Percentiles rank a stretch among this genome's conserved stretches.
These are phyloP conservation scores for Sebastes hubbsi DNA, from an alignment of 2,797 vertebrate species.

Conservation along the genomic window DNA sequence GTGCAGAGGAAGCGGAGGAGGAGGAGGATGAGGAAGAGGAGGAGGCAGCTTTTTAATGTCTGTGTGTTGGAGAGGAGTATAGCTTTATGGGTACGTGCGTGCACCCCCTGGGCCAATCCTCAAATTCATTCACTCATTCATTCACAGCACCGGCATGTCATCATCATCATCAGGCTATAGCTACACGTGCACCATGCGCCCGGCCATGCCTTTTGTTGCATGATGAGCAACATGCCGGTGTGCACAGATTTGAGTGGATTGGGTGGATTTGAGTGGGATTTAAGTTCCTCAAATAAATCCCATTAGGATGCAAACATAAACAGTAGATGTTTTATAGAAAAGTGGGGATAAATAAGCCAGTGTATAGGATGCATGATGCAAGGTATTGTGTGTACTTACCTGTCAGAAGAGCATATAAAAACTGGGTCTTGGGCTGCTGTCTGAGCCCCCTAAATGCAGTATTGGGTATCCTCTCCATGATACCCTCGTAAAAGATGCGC, in stretches of 20 bases:
- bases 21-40: neutral
- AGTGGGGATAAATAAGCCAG: neutral
- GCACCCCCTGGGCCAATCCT: constrained; percentile 62
- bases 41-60: no score
- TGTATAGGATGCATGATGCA: neutral
- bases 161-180: constrained; percentile 9
- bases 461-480: constrained; percentile 96
- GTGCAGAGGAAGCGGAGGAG: constrained; percentile 25
- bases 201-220: constrained; percentile 75
- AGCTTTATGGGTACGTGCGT: constrained; percentile 44
- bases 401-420: constrained; percentile 90
- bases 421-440: constrained; percentile 89
- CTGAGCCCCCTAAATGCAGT: constrained; percentile 92
- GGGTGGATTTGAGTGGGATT: neutral
- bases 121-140: constrained; percentile 66
- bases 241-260: neutral
- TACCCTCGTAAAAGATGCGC: constrained; percentile 96
- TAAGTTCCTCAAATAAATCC: constrained; percentile 10
- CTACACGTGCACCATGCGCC: constrained; percentile 68
- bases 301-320: neutral
- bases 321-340: no score
- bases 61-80: neutral
- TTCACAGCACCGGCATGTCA: constrained; percentile 55
- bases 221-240: constrained; percentile 64
- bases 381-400: constrained; percentile 82